Evolutionary conservation across 1,140 invertebrate genomes (phyloP).

Genomic region (Drosophila fuyamai): DNA sequence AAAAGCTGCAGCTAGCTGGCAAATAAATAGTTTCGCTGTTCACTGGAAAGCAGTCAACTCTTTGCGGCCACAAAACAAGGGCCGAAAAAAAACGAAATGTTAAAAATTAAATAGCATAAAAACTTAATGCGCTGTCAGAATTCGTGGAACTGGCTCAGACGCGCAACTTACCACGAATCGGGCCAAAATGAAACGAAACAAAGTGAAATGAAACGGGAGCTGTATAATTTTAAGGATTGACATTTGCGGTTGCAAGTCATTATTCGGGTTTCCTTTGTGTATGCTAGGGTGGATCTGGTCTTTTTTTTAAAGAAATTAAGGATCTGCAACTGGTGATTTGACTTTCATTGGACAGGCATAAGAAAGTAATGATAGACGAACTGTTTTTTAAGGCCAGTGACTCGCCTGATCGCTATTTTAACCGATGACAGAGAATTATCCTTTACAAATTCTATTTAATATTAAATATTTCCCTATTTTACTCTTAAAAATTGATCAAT

Average conservation of each 20-base stretch:
- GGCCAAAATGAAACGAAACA: constrained; percentile 34
- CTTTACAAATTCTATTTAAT: no score
- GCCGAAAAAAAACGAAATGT: constrained; percentile 49
- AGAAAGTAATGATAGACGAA: no score
- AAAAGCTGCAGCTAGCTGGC: constrained; percentile 59
- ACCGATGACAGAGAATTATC: no score
- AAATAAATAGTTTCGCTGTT: constrained; percentile 78
- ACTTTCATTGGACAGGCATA: neutral
- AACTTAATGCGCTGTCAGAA: constrained; percentile 79
- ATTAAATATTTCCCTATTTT: no score
- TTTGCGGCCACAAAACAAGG: constrained; percentile 66
- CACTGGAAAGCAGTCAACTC: constrained; percentile 68
- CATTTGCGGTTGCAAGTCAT: constrained; percentile 81
- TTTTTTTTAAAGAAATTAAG: neutral
- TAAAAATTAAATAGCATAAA: constrained; percentile 82
- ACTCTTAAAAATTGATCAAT: no score
- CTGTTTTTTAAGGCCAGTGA: neutral
- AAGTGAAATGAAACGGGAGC: constrained; percentile 55
- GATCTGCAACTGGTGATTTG: no score
- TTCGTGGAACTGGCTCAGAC: constrained; percentile 53
- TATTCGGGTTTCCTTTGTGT: constrained; percentile 56
- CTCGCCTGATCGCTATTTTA: no score
- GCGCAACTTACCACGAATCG: constrained; percentile 33
- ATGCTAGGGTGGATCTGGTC: constrained; percentile 15
- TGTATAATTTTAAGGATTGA: constrained; percentile 83